Evolutionary conservation across 2,797 vertebrate species (phyloP), one percentile per base, ranked within the genome.

Genomic region (Pachyuromys duprasi): DNA sequence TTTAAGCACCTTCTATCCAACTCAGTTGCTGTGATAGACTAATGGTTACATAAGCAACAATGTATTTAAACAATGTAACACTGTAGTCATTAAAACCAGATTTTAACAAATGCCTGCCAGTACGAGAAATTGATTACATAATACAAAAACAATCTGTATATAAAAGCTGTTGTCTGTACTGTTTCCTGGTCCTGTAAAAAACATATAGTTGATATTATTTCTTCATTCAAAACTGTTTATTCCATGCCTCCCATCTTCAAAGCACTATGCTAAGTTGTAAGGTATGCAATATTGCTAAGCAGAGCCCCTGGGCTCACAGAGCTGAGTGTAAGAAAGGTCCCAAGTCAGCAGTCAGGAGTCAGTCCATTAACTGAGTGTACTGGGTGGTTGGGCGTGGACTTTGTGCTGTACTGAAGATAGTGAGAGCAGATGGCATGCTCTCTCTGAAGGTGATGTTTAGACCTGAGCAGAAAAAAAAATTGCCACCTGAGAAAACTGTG

Each of bases 31-130:
- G 5, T 78, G 57, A 87, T 33, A 92, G 26, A 86, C 65, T 31
- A 88, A 18, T 86, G 13, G 60, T 81, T 91, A 89, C 75, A 53
- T 72, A 45, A 91, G 75, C 76, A 9, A 24, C 53, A 53, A 53
- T 78, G 18, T 36, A 81, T 49, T 39, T 15, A 24, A 70, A 75
- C 86, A 28, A 39, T 75, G 4, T n/a, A 79, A 62, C 33, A 42
- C 75, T 80, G 55, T 5, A 87, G 9, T 33, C 69, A 79, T 88
- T 95, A 78, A 89, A 94, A 81, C 55, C 18, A 76, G 45, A 70
- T 72, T 60, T 72, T 76, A 94, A 70, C 81, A 65, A 83, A 26
- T 78, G 80, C 76, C 94, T 92, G 84, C 26, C 20, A 95, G 2
- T 60, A 49, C 39, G 28, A 63, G 17, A 96, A 91, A 70, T 55